Evolutionary conservation across 2,888 invertebrate genomes (phyloP), one percentile per base, ranked within the genome.

Genomic region (Limnephilus auricula): DNA sequence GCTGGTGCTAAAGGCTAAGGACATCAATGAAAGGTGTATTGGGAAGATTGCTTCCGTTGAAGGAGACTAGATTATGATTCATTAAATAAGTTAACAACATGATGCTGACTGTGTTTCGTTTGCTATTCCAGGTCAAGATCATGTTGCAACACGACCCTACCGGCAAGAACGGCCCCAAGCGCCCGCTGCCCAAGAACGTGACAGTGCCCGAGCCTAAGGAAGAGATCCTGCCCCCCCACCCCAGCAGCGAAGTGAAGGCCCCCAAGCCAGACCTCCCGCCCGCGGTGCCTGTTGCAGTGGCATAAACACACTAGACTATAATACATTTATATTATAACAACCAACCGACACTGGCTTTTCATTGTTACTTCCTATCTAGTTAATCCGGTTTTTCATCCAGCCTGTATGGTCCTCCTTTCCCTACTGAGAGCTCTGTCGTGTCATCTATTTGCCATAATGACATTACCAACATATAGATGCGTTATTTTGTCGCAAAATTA

Each of bases 91-190:
- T 13, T 86, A 65, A 34, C n/a, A 84, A 34, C 80, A 80, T 32
- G n/a, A n/a, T 32, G 13, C 15, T 78, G 10, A 94, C 31, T 31
- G 78, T 37, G 94, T 90, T 90, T 37, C 45, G 25, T 89, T 31
- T 89, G n/a, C 45, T 40, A n/a, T 97, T 97, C 93, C 97, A 98
- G 96, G 98, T 99, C 1, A 99, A 99, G 96, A 99, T 99, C 95
- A 99, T 99, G 99, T 97, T 99, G 95, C 99, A 99, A 82, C 99
- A 99, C 97, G 99, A 99, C 96, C 98, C 99, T 93, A 98, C 97
- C 95, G 99, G 99, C 95, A 99, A 99, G 96, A 98, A 97, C 94
- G 99, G 99, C 90, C 99, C 99, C 93, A 99, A 99, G 97, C 98
- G 98, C 95, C 99, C 99, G 9, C 97, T 99, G 94, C 99, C 99